phyloP scores from a whole-genome alignment of 2,113 vertebrate species.

The Ctenodactylus gundi region DNA sequence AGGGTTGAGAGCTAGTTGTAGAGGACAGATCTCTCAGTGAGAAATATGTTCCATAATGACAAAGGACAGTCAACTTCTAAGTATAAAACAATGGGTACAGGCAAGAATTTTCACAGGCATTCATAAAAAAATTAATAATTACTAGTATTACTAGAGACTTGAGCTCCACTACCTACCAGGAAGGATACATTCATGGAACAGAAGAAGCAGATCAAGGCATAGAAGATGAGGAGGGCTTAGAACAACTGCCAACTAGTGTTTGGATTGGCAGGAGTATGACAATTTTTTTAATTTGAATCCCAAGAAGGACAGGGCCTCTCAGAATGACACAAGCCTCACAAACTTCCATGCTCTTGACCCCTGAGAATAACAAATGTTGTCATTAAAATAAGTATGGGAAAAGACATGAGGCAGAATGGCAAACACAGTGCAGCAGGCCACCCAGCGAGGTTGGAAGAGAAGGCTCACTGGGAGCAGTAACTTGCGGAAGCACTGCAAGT shows the following conservation, averaged over 20 bases:
- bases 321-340: neutral
- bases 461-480: neutral
- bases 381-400: neutral
- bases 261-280: neutral
- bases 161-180: neutral
- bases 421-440: neutral
- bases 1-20: neutral
- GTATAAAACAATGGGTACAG: neutral
- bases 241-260: neutral
- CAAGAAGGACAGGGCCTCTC: neutral
- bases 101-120: neutral
- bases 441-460: neutral
- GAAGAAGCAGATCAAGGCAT: neutral
- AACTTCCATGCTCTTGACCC: neutral
- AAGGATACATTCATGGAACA: neutral
- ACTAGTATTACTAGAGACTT: neutral
- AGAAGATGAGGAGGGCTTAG: neutral
- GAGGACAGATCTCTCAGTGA: neutral
- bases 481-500: neutral
- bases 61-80: neutral
- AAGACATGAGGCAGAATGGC: neutral
- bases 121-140: neutral
- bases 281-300: neutral
- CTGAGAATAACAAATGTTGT: neutral
- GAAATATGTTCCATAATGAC: neutral